These are phyloP conservation scores for Platycercus adscitus DNA, from an alignment of 2,113 vertebrate species.

Conservation along the genomic window DNA sequence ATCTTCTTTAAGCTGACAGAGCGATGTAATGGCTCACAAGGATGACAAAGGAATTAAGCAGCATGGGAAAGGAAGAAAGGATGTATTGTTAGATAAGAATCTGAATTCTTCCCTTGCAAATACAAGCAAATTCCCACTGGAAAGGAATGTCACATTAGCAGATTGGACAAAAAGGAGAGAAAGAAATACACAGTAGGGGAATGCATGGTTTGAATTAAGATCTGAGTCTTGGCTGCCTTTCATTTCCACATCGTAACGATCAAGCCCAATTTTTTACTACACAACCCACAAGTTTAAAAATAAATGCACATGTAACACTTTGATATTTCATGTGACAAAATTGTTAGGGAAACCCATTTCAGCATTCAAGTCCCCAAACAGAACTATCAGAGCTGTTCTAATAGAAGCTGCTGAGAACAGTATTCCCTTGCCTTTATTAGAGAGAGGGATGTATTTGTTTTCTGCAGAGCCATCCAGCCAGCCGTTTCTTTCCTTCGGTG, in stretches of 20 bases:
- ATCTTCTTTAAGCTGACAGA: neutral
- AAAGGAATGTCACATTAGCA: conserved; percentile 44
- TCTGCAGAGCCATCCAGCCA: neutral
- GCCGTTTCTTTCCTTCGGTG: neutral
- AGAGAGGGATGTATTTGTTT: neutral
- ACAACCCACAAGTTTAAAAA: conserved; percentile 14
- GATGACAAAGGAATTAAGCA: conserved; percentile 15
- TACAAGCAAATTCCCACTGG: conserved; percentile 42
- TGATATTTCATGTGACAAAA: conserved; percentile 45
- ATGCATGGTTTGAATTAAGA: conserved; percentile 43
- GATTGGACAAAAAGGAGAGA: conserved; percentile 42
- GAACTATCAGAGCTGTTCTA: neutral
- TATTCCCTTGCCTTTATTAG: neutral
- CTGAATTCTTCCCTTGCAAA: conserved; percentile 29
- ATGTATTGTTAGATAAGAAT: neutral
- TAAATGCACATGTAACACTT: conserved; percentile 42
- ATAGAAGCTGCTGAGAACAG: neutral
- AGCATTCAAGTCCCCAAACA: neutral
- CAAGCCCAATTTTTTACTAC: conserved; percentile 11
- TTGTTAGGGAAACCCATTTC: conserved; percentile 11
- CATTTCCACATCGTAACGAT: neutral
- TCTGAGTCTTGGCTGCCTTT: conserved; percentile 49
- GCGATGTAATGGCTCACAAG: neutral
- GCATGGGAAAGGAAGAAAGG: conserved; percentile 14
- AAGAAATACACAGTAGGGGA: neutral